Evolutionary conservation across 2,797 vertebrate genomes (phyloP), one percentile per base, ranked within the genome.

Genomic region (Pseudochromis fuscus): DNA sequence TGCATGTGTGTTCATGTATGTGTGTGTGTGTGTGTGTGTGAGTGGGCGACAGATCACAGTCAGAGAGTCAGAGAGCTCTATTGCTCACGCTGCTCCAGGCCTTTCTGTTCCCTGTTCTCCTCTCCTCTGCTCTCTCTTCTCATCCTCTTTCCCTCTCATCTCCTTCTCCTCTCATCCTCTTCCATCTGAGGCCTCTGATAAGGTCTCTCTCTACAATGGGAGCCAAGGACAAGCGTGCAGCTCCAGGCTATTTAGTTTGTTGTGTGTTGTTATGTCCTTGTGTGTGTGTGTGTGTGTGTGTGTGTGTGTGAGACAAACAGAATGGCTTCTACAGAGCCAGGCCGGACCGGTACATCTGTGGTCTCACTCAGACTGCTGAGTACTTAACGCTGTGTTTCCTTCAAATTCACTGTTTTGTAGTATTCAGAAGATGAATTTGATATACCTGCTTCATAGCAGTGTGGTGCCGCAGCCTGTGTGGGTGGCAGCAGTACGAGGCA

Each of bases 21-120:
- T 40, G 52, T 65, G 55, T 64, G 67, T 68, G 57, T 70, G 72
- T 63, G 62, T 73, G 42, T 72, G 77, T 81, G 72, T 84, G 89
- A 79, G 90, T 91, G 89, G 91, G 92, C 87, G 89, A 90, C 79
- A 82, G 85, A 93, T 94, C 89, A 88, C 90, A 93, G 91, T 89
- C 83, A 88, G 66, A 80, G 88, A 90, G 90, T 90, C 85, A 89
- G 86, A 91, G 86, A 89, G 85, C 86, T 88, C 87, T 89, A 77
- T 89, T 89, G 85, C 87, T 92, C 90, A 88, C 37, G 83, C 84
- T 75, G 91, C 91, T 93, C 71, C 79, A 85, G 91, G 92, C 91
- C 83, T 89, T 83, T 89, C 84, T 89, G 84, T 90, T 91, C 88
- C 83, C 84, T 78, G 82, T 58, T 84, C 84, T 86, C 83, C 75